Percentiles rank a stretch among this genome's conserved stretches.
These are phyloP conservation scores for Heterodera schachtii DNA, from an alignment of 1,140 invertebrate genomes.

Conservation along the genomic window DNA sequence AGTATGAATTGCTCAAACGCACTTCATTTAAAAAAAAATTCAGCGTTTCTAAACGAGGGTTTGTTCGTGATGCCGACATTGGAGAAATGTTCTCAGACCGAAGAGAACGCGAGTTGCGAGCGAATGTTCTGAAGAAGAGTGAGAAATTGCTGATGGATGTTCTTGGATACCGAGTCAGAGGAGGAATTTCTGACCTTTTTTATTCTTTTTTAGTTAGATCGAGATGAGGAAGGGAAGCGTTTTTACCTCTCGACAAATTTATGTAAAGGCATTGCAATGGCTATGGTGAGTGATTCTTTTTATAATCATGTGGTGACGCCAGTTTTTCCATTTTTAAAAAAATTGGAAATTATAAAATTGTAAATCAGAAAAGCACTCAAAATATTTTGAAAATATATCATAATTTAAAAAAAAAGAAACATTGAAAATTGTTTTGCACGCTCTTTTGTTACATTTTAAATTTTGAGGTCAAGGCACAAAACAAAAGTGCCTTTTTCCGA, in stretches of 20 bases:
- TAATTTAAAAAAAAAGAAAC: no score
- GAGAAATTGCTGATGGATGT: conserved; percentile 8
- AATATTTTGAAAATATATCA: no score
- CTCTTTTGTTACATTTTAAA: no score
- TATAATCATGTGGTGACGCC: no score
- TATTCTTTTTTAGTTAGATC: background rate
- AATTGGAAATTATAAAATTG: no score
- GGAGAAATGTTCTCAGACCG: conserved; percentile 8
- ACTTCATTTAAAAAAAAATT: conserved; percentile 9
- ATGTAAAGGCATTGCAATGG: background rate
- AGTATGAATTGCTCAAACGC: background rate
- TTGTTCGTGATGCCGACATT: conserved; percentile 15
- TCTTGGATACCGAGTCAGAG: conserved; percentile 9
- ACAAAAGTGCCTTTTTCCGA: no score
- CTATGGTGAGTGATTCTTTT: background rate
- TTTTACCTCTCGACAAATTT: background rate
- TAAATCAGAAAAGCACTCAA: no score
- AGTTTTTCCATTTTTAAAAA: no score
- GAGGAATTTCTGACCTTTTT: background rate
- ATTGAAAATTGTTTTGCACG: no score
- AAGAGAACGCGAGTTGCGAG: conserved; percentile 10
- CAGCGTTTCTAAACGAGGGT: conserved; percentile 7
- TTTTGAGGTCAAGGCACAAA: no score
- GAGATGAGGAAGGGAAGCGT: background rate
- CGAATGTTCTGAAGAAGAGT: conserved; percentile 3